Evolutionary conservation across 2,888 invertebrate species (phyloP), one percentile per base, ranked within the genome.

Genomic region (Spicauda simplicius): DNA sequence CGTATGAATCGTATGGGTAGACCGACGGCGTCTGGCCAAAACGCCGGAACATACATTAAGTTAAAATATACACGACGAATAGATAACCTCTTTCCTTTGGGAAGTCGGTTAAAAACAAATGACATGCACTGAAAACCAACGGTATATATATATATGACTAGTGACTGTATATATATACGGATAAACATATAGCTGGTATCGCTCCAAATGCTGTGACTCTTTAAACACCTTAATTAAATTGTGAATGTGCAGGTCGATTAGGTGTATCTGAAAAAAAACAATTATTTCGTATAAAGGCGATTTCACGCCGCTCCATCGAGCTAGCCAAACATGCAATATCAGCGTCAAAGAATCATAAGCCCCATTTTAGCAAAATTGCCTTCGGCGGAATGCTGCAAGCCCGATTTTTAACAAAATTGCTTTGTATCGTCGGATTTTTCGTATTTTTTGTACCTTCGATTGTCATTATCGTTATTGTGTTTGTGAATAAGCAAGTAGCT

Each of bases 391-490:
- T 25, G 66, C 30, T 53, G 61, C 61, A 16, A 33, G 67, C 56
- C 3, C 25, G 61, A 58, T 61, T 66, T 66, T 62, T 67, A 67
- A 62, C 67, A 57, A 62, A 61, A 67, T 66, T 66, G 61, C 67
- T 67, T 62, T 62, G 67, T 64, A 48, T 41, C 55, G 56, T 41
- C 37, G 19, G 20, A 30, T 41, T 62, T 61, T 67, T 62, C 56
- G 50, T 50, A 52, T 62, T 56, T 67, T 61, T 67, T 67, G 61
- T 41, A 37, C 16, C 33, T 61, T 50, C 65, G 53, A 61, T 56
- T 41, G 66, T 67, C 61, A 56, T 61, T 67, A 67, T 60, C 56
- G 33, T 61, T 52, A 56, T 67, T 67, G 60, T 66, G 55, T 66
- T 60, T 66, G 55, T 66, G 66, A 66, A 66, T 61, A 66, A 50